These are phyloP conservation scores for Heterodera schachtii DNA, from an alignment of 1,140 invertebrate genomes.

Conservation along the genomic window DNA sequence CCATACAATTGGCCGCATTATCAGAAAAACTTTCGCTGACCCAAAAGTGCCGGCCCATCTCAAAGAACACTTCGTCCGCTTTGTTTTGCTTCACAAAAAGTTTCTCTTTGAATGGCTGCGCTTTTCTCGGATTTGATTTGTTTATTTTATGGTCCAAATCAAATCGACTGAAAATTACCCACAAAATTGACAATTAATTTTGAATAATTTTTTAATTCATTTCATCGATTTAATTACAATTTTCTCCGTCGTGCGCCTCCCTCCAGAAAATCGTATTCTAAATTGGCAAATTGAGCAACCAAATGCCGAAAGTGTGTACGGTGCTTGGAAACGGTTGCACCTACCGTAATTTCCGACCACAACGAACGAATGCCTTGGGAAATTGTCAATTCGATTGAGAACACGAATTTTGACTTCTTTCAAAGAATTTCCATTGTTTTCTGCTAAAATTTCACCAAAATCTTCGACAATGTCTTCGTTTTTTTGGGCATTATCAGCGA, in stretches of 20 bases:
- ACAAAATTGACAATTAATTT: neutral
- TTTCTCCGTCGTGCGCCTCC: neutral
- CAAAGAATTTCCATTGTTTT: neutral
- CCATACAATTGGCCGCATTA: neutral
- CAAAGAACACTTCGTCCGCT: constrained; percentile 28
- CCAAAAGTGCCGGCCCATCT: neutral
- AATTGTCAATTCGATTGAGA: neutral
- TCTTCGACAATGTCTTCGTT: neutral
- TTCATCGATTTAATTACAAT: neutral
- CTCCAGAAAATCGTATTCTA: neutral
- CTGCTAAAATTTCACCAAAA: neutral
- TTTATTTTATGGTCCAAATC: neutral
- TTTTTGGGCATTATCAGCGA: neutral
- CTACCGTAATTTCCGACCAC: neutral
- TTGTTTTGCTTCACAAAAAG: constrained; percentile 37
- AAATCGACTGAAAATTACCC: neutral
- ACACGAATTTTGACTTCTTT: neutral
- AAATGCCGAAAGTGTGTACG: no score
- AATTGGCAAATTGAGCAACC: neutral
- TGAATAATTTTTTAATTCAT: neutral
- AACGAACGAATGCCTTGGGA: neutral
- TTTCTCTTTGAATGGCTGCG: neutral
- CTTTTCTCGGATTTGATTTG: neutral
- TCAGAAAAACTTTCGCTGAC: neutral
- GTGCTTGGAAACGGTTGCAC: no score